A percentile compares a stretch with the other conserved stretches of the same genome.
phyloP scores from a whole-genome alignment of 2,888 invertebrate genomes.

The Pyralis farinalis region DNA sequence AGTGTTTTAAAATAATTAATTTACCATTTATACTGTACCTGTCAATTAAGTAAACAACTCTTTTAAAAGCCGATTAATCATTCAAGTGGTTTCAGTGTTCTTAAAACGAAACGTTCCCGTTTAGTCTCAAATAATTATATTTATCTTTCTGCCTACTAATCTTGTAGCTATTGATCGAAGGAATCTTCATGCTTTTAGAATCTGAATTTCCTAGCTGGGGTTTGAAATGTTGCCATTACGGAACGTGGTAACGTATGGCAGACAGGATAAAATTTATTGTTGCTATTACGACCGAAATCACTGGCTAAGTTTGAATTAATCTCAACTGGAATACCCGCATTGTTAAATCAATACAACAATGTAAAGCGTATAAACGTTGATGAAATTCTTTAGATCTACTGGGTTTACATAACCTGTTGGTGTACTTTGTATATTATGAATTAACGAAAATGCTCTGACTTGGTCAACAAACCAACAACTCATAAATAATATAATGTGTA shows the following conservation, averaged over 20 bases:
- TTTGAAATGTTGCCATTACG: slow-evolving; percentile 11
- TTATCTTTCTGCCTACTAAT: slow-evolving; percentile 11
- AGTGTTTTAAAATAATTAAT: not conserved
- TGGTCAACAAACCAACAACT: too few relatives aligned
- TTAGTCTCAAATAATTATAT: slow-evolving; percentile 14
- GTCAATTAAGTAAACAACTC: not conserved
- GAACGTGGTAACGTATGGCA: slow-evolving; percentile 7
- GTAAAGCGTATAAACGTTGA: too few relatives aligned
- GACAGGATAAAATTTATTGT: slow-evolving; percentile 5
- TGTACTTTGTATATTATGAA: too few relatives aligned
- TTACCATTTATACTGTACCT: not conserved
- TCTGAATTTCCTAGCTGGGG: slow-evolving; percentile 1
- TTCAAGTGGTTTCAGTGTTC: slow-evolving; percentile 14
- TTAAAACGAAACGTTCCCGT: slow-evolving; percentile 11
- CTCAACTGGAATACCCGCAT: slow-evolving; percentile 2
- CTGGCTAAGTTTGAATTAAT: slow-evolving; percentile 10
- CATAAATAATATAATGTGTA: too few relatives aligned
- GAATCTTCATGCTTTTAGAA: slow-evolving; percentile 5
- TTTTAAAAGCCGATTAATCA: slow-evolving; percentile 14
- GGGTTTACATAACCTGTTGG: too few relatives aligned
- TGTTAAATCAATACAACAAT: not conserved
- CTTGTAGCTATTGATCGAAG: slow-evolving; percentile 4
- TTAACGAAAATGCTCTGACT: too few relatives aligned
- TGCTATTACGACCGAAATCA: slow-evolving; percentile 5
- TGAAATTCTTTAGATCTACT: too few relatives aligned